Evolutionary conservation across 2,113 vertebrate species (phyloP).

Genomic region (Alaudala cheleensis): DNA sequence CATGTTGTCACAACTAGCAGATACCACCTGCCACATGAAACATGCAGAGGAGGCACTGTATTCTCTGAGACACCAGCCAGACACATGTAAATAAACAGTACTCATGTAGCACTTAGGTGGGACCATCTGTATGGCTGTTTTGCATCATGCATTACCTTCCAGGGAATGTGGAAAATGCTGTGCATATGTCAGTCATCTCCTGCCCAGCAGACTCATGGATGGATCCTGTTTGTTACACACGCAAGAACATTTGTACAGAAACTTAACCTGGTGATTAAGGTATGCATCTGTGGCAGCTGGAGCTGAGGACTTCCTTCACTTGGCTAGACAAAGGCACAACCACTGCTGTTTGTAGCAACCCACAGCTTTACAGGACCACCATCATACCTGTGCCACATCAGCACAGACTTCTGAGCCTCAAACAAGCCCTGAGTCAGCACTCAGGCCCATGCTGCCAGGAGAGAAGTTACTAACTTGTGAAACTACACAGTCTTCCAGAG

Average conservation of each 20-base stretch:
- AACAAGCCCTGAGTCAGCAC: background rate
- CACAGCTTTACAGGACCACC: background rate
- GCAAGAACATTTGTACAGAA: background rate
- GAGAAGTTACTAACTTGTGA: background rate
- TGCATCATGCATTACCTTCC: background rate
- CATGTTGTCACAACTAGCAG: background rate
- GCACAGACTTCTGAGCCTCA: background rate
- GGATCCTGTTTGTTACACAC: background rate
- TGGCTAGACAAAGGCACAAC: background rate
- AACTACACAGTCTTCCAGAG: background rate
- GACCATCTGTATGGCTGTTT: background rate
- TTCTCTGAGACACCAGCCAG: background rate
- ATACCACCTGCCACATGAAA: background rate
- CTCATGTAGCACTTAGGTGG: background rate
- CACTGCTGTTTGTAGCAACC: fast-evolving
- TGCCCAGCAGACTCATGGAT: background rate
- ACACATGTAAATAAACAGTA: background rate
- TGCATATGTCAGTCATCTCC: background rate
- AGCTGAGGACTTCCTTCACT: background rate
- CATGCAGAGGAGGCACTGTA: background rate
- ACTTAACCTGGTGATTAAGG: background rate
- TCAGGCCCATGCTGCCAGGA: background rate
- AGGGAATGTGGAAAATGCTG: background rate
- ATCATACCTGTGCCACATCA: fast-evolving
- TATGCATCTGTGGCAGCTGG: background rate